These are phyloP conservation scores for Labeo calbasu DNA, from an alignment of 2,797 vertebrate genomes.

Conservation along the genomic window DNA sequence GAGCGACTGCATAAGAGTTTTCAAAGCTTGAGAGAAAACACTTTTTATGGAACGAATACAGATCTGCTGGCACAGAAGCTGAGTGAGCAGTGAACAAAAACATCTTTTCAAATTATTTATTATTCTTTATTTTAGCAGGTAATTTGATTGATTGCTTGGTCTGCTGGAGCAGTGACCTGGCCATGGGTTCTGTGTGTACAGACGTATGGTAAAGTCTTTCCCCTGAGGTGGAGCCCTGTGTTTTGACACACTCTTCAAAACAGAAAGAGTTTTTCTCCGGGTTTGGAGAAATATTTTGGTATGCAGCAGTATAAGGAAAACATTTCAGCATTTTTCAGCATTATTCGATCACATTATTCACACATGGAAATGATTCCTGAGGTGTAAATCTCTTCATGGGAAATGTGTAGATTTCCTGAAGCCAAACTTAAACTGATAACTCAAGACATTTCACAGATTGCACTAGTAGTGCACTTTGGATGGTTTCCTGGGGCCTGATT, in stretches of 20 bases:
- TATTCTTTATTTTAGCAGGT: constrained; percentile 49
- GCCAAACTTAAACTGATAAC: constrained; percentile 64
- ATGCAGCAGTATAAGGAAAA: constrained; percentile 50
- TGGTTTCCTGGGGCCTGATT: constrained; percentile 41
- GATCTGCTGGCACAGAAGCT: constrained; percentile 46
- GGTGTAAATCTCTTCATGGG: constrained; percentile 67
- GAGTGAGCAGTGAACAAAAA: constrained; percentile 31
- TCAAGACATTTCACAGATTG: constrained; percentile 57
- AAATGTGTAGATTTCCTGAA: constrained; percentile 63
- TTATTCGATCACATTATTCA: constrained; percentile 55
- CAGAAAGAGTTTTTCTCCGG: constrained; percentile 58
- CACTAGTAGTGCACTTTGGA: constrained; percentile 47
- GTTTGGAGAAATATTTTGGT: constrained; percentile 58
- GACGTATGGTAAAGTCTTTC: constrained; percentile 34
- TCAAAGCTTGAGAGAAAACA: constrained; percentile 40
- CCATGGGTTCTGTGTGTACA: constrained; percentile 38
- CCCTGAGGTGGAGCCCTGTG: constrained; percentile 51
- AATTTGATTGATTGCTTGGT: constrained; percentile 54
- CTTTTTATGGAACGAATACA: constrained; percentile 39
- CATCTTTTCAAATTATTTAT: constrained; percentile 55
- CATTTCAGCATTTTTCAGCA: constrained; percentile 52
- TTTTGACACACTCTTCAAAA: constrained; percentile 60
- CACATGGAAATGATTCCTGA: constrained; percentile 68
- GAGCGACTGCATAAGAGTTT: constrained; percentile 1
- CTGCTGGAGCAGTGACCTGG: constrained; percentile 40